A percentile compares a stretch with the other conserved stretches of the same genome.
Evolutionary conservation across 1,140 invertebrate genomes (phyloP).

Genomic region (Pogonomyrmex californicus): DNA sequence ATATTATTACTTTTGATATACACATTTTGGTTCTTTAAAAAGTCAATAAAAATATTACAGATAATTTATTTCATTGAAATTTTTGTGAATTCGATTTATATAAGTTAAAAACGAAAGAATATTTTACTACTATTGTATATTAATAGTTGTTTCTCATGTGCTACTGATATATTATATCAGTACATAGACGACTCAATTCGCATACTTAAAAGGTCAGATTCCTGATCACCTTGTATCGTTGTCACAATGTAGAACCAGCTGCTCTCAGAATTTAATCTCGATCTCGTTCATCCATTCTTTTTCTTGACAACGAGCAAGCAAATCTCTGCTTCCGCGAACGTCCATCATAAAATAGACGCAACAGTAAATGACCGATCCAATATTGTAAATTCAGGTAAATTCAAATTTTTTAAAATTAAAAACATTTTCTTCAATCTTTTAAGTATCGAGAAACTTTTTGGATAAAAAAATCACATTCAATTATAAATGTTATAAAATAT

Average conservation of each 20-base stretch:
- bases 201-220: conserved; percentile 57
- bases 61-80: neutral
- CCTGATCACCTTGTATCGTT: conserved; percentile 27
- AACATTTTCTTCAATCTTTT: neutral
- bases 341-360: neutral
- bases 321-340: conserved; percentile 39
- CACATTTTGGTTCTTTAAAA: neutral
- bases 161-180: conserved; percentile 17
- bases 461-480: neutral
- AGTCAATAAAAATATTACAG: neutral
- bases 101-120: neutral
- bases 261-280: conserved; percentile 42
- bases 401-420: neutral
- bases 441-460: neutral
- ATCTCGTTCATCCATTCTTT: conserved; percentile 59
- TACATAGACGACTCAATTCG: conserved; percentile 42
- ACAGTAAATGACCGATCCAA: neutral
- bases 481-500: conserved; percentile 4
- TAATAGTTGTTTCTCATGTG: neutral
- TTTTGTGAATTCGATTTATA: neutral
- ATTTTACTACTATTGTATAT: neutral
- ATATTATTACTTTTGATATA: neutral
- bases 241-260: conserved; percentile 49
- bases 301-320: neutral
- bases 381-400: neutral